Base-by-base conservation (phyloP, 2,797 vertebrate genomes). In the Aldrovandia affinis region DNA sequence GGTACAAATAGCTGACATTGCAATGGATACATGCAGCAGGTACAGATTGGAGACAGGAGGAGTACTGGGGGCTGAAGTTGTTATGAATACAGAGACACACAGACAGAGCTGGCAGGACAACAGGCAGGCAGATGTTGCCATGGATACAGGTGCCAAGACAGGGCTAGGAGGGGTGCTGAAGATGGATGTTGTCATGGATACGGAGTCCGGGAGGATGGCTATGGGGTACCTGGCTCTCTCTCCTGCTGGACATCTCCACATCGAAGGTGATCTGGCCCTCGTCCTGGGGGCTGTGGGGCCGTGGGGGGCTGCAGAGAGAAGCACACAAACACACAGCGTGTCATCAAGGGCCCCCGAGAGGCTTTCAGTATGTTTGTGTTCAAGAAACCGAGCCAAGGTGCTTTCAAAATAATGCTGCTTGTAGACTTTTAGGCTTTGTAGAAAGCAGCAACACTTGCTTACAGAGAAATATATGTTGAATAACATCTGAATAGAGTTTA, bases 221-320 rank as follows among this genome's bases (percentile, higher is more conserved):
- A 25, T 25, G 30, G 44, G 90, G 90, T 91, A 96, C 95, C 88
- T 95, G 95, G 88, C 92, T 95, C 85, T 95, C 96, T 96, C 97
- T 93, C 90, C 96, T 96, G 84, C 94, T 90, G 86, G 94, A 95
- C 95, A 96, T 94, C 86, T 99, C 98, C 92, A 97, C 98, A 50
- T 99, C 97, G 54, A 99, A 99, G 90, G 96, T 97, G 91, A 99
- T 98, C 95, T 99, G 98, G 86, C 97, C 98, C 1, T 97, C 98
- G 78, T 98, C 98, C 92, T 97, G 97, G 79, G 98, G 98, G 86
- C 96, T 98, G 91, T 91, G 95, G n/a, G 96, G 95, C 78, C 95
- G 90, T 0, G 95, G 94, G 28, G 95, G 95, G 81, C 95, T 96
- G 91, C 89, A 92, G 85, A 94, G 96, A 85, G 91, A 95, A 7